Conservation (phyloP, 2,113 vertebrate genomes). For the Anoura caudifer region DNA sequence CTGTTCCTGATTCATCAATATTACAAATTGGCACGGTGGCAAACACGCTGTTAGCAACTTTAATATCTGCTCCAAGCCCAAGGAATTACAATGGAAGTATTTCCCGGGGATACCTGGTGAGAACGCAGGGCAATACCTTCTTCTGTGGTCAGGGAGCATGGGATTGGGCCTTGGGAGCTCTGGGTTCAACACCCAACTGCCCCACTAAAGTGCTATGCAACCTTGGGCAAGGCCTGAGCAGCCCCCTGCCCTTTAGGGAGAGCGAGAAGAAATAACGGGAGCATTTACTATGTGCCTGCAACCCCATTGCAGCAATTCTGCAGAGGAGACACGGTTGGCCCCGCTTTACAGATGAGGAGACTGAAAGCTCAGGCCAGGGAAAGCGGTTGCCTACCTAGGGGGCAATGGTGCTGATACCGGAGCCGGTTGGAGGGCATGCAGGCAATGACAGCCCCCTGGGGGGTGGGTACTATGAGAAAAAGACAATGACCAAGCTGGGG, state of each 20-base stretch:
- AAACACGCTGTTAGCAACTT: neutral
- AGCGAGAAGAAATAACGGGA: neutral
- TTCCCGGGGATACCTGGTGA: neutral
- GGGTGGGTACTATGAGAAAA: neutral
- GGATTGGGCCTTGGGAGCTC: neutral
- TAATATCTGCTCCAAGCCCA: neutral
- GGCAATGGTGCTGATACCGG: neutral
- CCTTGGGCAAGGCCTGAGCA: neutral
- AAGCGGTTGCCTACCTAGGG: too few species aligned
- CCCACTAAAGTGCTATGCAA: neutral
- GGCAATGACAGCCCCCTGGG: neutral
- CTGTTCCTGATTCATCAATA: constrained; percentile 25
- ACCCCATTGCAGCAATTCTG: rapidly evolving
- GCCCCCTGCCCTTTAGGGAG: neutral
- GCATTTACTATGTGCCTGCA: rapidly evolving
- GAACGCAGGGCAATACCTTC: neutral
- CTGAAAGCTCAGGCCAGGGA: neutral
- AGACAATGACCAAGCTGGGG: neutral
- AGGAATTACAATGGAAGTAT: neutral
- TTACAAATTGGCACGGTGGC: neutral
- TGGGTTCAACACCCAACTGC: neutral
- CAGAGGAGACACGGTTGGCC: neutral
- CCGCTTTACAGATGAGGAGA: neutral
- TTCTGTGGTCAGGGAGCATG: neutral
- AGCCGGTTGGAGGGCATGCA: neutral